phyloP scores from a whole-genome alignment of 2,113 vertebrate species.

The Nanorana parkeri region DNA sequence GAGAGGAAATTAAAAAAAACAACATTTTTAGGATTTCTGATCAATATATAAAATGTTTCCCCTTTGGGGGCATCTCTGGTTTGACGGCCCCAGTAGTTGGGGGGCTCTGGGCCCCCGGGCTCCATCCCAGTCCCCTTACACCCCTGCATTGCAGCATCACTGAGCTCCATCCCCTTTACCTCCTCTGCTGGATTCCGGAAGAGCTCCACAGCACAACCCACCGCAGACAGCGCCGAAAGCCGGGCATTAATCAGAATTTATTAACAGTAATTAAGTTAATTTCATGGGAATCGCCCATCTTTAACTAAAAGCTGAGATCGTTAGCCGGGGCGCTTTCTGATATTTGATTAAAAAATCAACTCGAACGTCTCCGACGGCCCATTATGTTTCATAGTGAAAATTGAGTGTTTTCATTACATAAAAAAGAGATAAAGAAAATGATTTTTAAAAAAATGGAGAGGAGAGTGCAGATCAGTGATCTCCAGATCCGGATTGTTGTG shows the following conservation, averaged over 20 bases:
- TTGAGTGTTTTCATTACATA: background rate
- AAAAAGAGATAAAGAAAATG: background rate
- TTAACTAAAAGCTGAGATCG: conserved; percentile 14
- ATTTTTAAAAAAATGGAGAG: background rate
- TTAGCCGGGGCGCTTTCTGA: background rate
- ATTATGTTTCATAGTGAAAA: background rate
- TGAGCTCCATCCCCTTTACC: background rate
- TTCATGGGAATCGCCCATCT: conserved; percentile 15
- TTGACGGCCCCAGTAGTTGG: no score
- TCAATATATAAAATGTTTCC: no score
- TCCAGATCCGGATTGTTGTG: no score
- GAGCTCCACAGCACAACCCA: background rate
- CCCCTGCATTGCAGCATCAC: background rate
- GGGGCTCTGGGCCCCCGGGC: no score
- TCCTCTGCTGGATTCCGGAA: background rate
- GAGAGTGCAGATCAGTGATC: no score
- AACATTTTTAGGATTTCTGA: no score
- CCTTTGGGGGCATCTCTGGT: no score
- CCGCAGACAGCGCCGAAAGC: background rate
- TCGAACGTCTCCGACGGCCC: background rate
- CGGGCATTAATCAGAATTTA: background rate
- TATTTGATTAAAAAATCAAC: conserved; percentile 23
- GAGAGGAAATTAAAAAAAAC: no score
- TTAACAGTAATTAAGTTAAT: conserved; percentile 37
- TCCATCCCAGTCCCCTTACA: background rate